Base-by-base conservation (phyloP, 2,113 vertebrate species). In the Odobenus rosmarus region DNA sequence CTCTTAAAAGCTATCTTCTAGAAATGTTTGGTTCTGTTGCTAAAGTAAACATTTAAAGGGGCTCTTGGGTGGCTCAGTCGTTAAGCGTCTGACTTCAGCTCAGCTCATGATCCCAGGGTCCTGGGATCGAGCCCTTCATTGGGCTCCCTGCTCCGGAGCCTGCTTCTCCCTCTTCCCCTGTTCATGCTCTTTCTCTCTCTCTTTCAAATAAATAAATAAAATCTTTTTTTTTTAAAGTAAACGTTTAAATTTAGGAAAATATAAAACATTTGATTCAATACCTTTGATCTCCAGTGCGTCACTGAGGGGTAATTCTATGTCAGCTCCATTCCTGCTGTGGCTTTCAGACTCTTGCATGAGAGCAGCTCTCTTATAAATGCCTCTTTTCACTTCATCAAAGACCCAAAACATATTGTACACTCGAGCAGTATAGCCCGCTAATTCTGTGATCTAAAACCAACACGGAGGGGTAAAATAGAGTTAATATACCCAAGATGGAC, bases 361-460 rank as follows among this genome's bases (percentile, higher is more conserved):
- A 53, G 99, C 96, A 15, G 99, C 98, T 96, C 99, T 99, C 98
- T 99, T 99, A 98, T 99, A 99, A 98, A 99, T 98, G 24, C 99
- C 99, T 96, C 98, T 99, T 98, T 99, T 99, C 53, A 99, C 99
- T 95, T 99, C 99, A 57, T 99, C 99, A 61, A 99, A 99, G 96
- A 99, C 99, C 80, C 98, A 98, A 94, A 99, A 99, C 99, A 99
- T 99, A 98, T 99, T 99, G 98, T 99, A 99, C 49, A 99, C 99
- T 21, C 99, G 99, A 28, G 99, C 99, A 0, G 99, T 99, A 98
- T 99, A 99, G 55, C 99, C 99, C 64, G 99, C 99, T 98, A 99
- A 98, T 98, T 99, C 99, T 21, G 99, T 99, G 97, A 99, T 98
- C 99, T 99, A 98, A 86, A 97, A 77, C 24, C 55, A 96, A 92